These are phyloP conservation scores for Amphipyra tragopoginis DNA, from an alignment of 2,888 invertebrate species.

Conservation along the genomic window DNA sequence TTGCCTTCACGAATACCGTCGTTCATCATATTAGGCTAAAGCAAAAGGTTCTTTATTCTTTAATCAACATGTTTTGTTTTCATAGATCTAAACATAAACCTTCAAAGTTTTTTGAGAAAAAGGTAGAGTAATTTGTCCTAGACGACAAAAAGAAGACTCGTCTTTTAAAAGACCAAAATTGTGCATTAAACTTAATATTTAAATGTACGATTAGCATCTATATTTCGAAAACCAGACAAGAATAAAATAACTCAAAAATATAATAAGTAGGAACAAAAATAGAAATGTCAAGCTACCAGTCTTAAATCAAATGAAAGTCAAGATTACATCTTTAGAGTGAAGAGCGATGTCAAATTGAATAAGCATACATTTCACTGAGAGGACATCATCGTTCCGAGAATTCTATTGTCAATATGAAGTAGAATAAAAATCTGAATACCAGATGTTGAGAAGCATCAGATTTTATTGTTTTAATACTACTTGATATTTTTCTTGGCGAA, in stretches of 20 bases:
- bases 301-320: slow-evolving; percentile 51
- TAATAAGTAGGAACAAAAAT: slow-evolving; percentile 17
- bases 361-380: slow-evolving; percentile 50
- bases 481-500: slow-evolving; percentile 11
- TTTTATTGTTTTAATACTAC: slow-evolving; percentile 39
- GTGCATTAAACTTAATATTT: too few relatives aligned
- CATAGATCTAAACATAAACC: too few relatives aligned
- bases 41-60: too few relatives aligned
- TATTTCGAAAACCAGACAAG: too few relatives aligned
- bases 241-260: not conserved
- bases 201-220: too few relatives aligned
- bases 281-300: slow-evolving; percentile 11
- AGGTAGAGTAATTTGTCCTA: not conserved
- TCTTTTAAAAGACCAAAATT: too few relatives aligned
- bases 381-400: slow-evolving; percentile 43
- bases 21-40: not conserved
- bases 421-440: slow-evolving; percentile 44
- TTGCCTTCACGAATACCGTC: not conserved
- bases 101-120: too few relatives aligned
- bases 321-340: slow-evolving; percentile 46
- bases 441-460: slow-evolving; percentile 29
- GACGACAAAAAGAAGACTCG: too few relatives aligned
- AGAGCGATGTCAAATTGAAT: slow-evolving; percentile 57
- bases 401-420: slow-evolving; percentile 49
- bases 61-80: too few relatives aligned